phyloP scores from a whole-genome alignment of 2,797 vertebrate genomes.

The Centropyge bicolor region DNA sequence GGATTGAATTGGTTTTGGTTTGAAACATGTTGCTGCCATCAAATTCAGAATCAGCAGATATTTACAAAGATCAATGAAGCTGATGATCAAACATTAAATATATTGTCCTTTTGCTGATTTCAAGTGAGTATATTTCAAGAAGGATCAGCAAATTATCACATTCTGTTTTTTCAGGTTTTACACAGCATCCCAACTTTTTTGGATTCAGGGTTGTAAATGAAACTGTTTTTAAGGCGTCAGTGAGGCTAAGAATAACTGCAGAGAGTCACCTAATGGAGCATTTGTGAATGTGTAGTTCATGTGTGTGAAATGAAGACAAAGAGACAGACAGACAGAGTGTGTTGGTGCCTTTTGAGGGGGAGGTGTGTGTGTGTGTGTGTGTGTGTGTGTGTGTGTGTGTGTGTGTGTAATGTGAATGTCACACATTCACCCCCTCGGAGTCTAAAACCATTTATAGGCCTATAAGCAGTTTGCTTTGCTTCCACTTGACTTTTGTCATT shows the following conservation, averaged over 20 bases:
- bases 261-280: background rate
- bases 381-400: background rate
- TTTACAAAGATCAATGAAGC: too few relatives aligned
- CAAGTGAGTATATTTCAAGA: too few relatives aligned
- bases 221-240: conserved; percentile 6
- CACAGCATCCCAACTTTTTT: too few relatives aligned
- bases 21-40: too few relatives aligned
- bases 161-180: too few relatives aligned
- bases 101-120: too few relatives aligned
- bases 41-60: too few relatives aligned
- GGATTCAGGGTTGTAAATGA: background rate
- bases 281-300: conserved; percentile 6
- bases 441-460: conserved; percentile 54
- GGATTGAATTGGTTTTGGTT: too few relatives aligned
- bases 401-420: conserved; percentile 42
- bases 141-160: too few relatives aligned
- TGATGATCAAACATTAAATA: too few relatives aligned
- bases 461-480: conserved; percentile 44
- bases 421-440: conserved; percentile 41
- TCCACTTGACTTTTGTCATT: conserved; percentile 55
- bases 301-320: conserved; percentile 22
- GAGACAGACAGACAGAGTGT: background rate
- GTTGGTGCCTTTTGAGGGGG: conserved; percentile 26
- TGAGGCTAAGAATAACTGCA: conserved; percentile 4
- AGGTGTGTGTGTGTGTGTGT: background rate